Conservation (phyloP, 2,113 vertebrate genomes). For the Laticauda colubrina region DNA sequence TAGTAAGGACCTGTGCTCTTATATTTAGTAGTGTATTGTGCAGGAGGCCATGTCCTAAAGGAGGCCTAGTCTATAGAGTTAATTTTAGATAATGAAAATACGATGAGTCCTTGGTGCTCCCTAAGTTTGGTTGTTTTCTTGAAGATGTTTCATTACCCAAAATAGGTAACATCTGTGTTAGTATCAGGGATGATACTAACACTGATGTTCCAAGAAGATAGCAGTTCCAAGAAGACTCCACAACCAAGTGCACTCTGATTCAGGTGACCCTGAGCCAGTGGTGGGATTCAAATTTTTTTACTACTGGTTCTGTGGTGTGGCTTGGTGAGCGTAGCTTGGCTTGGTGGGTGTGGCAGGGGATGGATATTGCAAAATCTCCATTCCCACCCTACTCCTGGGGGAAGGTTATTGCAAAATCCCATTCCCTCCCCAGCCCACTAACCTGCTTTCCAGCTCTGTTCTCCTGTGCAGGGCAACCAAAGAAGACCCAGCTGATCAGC, state of each 20-base stretch:
- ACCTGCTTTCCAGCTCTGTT: too few species aligned
- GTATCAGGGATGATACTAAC: not conserved
- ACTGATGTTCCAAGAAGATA: not conserved
- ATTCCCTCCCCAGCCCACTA: too few species aligned
- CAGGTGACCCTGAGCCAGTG: not conserved
- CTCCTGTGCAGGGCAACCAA: too few species aligned
- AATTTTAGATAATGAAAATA: not conserved
- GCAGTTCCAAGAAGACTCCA: not conserved
- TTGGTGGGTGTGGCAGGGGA: too few species aligned
- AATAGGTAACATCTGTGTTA: not conserved
- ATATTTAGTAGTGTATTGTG: not conserved
- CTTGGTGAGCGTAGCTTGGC: too few species aligned
- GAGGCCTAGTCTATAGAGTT: not conserved
- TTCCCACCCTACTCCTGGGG: too few species aligned
- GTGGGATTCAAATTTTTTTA: too few species aligned
- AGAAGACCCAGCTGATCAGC: too few species aligned
- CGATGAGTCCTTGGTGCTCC: not conserved
- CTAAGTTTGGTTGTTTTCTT: not conserved
- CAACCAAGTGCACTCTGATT: not conserved
- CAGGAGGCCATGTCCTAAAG: not conserved
- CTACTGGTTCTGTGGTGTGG: too few species aligned
- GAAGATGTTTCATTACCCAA: not conserved
- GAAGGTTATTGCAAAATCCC: too few species aligned
- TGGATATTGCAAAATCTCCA: too few species aligned
- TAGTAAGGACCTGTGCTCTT: not conserved